Base-by-base conservation (phyloP, 2,888 invertebrate genomes). In the Melangyna quadrimaculata region DNA sequence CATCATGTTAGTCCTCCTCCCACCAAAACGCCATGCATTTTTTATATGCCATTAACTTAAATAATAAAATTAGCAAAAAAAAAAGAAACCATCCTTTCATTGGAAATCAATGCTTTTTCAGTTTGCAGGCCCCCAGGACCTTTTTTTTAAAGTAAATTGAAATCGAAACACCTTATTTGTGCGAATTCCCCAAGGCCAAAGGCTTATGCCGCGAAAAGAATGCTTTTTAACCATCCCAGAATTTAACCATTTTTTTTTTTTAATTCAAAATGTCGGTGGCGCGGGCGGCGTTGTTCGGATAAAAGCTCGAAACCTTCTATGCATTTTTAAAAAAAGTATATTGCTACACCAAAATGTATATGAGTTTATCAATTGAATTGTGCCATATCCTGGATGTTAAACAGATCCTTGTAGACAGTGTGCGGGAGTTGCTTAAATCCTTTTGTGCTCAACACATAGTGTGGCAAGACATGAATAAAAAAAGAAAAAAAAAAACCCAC, bases 311-410 rank as follows among this genome's bases (percentile, higher is more conserved):
- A 86, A 69, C 40, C 43, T 45, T 71, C 37, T 73, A 67, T 69
- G 55, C 74, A 57, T 48, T 63, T 27, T 70, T 19, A 19, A n/a
- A 22, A 19, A 19, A 19, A 17, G 27, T 22, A 63, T 65, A 17
- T 22, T 37, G 1, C 4, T 6, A 10, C 12, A 51, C 24, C 24
- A 27, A 27, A 45, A 9, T 53, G 51, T 63, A 73, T 63, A 63
- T 9, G 45, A 67, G 67, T 51, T 51, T 70, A 77, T 73, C 86
- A 81, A 86, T 86, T 81, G 86, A 86, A 81, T 86, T 86, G 80
- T 71, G 40, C 81, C 78, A 81, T 81, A 86, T 81, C 81, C 78
- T 80, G 67, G 72, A 78, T 80, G 80, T 80, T 81, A 86, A 86
- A 86, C 69, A 70, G 80, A 78, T 86, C 77, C 37, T 70, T 17